A percentile compares a stretch with the other conserved stretches of the same genome.
phyloP scores from a whole-genome alignment of 1,140 invertebrate genomes.

The Lineus longissimus region DNA sequence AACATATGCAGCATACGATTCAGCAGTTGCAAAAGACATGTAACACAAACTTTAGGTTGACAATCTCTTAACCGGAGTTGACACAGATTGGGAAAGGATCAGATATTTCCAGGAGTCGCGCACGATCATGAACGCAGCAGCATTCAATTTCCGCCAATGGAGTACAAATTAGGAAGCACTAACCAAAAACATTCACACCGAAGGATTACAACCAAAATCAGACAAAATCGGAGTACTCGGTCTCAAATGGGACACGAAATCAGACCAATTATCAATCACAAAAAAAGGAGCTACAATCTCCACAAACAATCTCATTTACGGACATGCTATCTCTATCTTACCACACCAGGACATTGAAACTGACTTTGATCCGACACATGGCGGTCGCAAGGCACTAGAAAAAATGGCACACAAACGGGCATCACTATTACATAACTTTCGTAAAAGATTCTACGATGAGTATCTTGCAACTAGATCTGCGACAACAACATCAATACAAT shows the following conservation, averaged over 20 bases:
- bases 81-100: neutral
- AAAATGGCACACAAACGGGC: neutral
- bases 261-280: neutral
- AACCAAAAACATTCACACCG: neutral
- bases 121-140: neutral
- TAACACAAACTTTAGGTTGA: neutral
- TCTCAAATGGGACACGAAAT: neutral
- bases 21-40: neutral
- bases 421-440: neutral
- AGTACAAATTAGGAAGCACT: neutral
- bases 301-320: neutral
- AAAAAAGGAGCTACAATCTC: neutral
- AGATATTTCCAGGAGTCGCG: neutral
- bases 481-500: neutral
- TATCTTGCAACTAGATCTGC: neutral
- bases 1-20: neutral
- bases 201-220: neutral
- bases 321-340: neutral
- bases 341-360: neutral
- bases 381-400: neutral
- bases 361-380: neutral
- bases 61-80: neutral
- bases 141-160: neutral
- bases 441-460: neutral
- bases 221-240: neutral